A percentile compares a stretch with the other conserved stretches of the same genome.
Conservation (phyloP, 2,797 vertebrate genomes). For the Melanotaenia boesemani region DNA sequence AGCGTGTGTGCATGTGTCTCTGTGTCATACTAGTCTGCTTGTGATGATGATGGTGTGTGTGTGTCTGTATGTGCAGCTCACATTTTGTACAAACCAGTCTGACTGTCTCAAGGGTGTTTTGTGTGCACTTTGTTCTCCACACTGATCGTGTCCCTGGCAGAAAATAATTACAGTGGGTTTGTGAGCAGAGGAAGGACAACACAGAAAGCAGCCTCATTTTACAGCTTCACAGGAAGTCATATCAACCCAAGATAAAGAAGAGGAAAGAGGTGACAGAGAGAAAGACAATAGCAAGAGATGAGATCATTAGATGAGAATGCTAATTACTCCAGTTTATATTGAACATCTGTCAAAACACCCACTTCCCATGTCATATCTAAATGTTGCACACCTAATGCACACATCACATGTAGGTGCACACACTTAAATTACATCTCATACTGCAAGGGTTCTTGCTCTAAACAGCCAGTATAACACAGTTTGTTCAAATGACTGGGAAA, state of each 20-base stretch:
- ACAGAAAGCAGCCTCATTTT: conserved; percentile 76
- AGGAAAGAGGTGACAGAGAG: conserved; percentile 49
- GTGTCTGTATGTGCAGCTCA: conserved; percentile 50
- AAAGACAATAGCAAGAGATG: conserved; percentile 63
- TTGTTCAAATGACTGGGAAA: conserved; percentile 40
- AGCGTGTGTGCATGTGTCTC: conserved; percentile 21
- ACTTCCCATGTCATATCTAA: conserved; percentile 68
- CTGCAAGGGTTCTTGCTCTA: conserved; percentile 17
- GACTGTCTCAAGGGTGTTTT: conserved; percentile 77
- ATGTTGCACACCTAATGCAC: conserved; percentile 42
- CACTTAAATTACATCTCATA: conserved; percentile 15
- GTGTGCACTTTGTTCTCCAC: conserved; percentile 84
- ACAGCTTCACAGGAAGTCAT: conserved; percentile 83
- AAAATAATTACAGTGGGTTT: conserved; percentile 85
- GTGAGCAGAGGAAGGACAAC: conserved; percentile 76
- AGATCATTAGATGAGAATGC: conserved; percentile 74
- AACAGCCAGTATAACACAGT: conserved; percentile 52
- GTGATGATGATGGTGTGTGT: conserved; percentile 51
- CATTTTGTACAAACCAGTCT: conserved; percentile 76
- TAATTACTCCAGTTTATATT: conserved; percentile 82
- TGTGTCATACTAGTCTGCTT: conserved; percentile 47
- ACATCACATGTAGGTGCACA: conserved; percentile 28
- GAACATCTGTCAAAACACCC: conserved; percentile 80
- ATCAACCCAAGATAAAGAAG: conserved; percentile 58
- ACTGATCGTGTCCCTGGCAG: conserved; percentile 81